These are phyloP conservation scores for Achlya flavicornis DNA, from an alignment of 2,888 invertebrate species.

Conservation along the genomic window DNA sequence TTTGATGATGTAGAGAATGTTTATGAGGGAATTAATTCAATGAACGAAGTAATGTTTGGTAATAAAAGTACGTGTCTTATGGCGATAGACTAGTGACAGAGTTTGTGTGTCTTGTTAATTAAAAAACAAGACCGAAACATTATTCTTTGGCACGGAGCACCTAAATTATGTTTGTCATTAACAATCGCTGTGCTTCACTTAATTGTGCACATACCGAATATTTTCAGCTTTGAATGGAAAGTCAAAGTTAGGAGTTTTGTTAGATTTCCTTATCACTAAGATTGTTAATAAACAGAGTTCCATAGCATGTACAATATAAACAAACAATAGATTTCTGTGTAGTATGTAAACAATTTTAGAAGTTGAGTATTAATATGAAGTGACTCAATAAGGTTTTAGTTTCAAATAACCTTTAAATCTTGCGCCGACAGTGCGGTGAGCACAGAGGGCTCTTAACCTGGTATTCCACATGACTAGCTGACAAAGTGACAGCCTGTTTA, in stretches of 20 bases:
- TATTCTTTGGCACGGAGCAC: conserved; percentile 42
- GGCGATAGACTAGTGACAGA: neutral
- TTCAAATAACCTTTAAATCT: no score
- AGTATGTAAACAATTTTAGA: no score
- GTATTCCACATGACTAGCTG: no score
- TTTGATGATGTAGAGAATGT: neutral
- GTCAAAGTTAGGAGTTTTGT: neutral
- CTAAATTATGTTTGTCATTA: conserved; percentile 31
- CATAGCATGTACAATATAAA: no score
- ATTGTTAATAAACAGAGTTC: no score
- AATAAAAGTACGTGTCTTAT: conserved; percentile 7
- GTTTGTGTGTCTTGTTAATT: conserved; percentile 26
- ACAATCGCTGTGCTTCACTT: conserved; percentile 24
- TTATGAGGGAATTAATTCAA: neutral
- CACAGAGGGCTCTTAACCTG: no score
- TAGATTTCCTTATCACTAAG: neutral
- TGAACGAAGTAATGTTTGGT: neutral
- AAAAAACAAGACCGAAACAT: conserved; percentile 32
- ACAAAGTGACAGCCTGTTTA: no score
- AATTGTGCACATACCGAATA: conserved; percentile 22
- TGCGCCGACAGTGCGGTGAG: no score
- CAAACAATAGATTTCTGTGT: no score
- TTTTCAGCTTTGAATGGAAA: neutral
- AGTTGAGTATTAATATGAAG: no score
- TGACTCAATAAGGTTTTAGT: no score